Percentiles rank a stretch among this genome's conserved stretches.
These are phyloP conservation scores for Rhynchonycteris naso DNA, from an alignment of 2,797 vertebrate species.

Conservation along the genomic window DNA sequence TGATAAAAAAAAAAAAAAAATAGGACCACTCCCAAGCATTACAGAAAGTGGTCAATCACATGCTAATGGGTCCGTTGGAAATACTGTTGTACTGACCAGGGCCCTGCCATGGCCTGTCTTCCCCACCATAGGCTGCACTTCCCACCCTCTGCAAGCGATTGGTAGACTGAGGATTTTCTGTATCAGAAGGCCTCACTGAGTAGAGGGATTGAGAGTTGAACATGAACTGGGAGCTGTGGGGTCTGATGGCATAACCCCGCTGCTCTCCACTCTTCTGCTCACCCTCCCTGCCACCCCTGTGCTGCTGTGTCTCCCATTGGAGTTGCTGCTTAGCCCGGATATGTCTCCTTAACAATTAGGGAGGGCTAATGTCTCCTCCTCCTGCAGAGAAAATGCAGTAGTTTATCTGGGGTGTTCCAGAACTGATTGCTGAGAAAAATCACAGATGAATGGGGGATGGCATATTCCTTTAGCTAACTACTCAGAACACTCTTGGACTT, in stretches of 20 bases:
- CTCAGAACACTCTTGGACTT: background rate
- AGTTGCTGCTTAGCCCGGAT: background rate
- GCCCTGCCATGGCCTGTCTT: background rate
- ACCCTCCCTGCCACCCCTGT: fast-evolving
- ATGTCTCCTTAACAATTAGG: background rate
- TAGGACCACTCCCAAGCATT: background rate
- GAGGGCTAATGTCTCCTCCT: background rate
- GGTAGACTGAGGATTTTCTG: background rate
- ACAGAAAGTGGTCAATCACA: background rate
- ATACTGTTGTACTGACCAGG: background rate
- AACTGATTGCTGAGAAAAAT: background rate
- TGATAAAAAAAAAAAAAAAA: background rate
- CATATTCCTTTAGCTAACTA: background rate
- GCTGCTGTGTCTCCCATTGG: background rate
- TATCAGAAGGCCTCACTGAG: background rate
- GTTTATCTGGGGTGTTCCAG: background rate
- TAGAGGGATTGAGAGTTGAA: background rate
- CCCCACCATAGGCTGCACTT: too few species aligned
- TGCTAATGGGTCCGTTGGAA: background rate
- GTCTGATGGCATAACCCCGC: background rate
- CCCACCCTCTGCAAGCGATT: background rate
- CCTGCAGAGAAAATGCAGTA: background rate
- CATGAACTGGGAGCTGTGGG: fast-evolving
- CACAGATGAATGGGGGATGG: background rate
- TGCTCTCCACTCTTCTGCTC: background rate